Evolutionary conservation across 2,888 invertebrate genomes (phyloP), one percentile per base, ranked within the genome.

Genomic region (Mythimna pallens): DNA sequence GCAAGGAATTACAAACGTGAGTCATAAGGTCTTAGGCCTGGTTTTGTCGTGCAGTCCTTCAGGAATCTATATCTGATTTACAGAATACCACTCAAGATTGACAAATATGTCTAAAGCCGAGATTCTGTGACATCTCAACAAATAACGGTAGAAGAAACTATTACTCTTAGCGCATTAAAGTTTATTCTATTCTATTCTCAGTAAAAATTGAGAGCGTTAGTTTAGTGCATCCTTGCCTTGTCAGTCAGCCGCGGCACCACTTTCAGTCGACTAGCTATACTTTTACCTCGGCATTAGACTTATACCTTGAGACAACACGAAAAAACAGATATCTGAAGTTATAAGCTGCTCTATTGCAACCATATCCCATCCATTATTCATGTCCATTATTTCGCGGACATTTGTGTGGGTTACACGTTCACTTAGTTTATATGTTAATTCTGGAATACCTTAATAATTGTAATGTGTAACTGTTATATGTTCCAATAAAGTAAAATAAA

Each of bases 1-100:
- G 81, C 65, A 79, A 70, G 81, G 78, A 82, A 83, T 73, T 64
- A 72, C 62, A 65, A 70, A 58, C 59, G 65, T 79, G 77, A 85
- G n/a, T 85, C 73, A 82, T 76, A 76, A 75, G 76, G 76, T 65
- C 66, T 78, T 58, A 71, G 72, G 63, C 78, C 63, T 81, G 66
- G 59, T n/a, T 71, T 58, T 62, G 62, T 43, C 71, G 55, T 59
- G 10, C 55, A 69, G 52, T 63, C 70, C 66, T 63, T 43, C 9
- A 59, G 57, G 64, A 71, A 66, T 47, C 58, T 43, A 3, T 43
- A 43, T 10, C 14, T 30, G 54, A 43, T 9, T 59, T 59, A 22
- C 40, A 40, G 22, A 22, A 59, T 20, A 59, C 5, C n/a, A 34
- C 58, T 36, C n/a, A 20, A 10, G 12, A 36, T n/a, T 59, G n/a